Conservation (phyloP, 1,140 invertebrate species). For the Leptonema lineaticorne region DNA sequence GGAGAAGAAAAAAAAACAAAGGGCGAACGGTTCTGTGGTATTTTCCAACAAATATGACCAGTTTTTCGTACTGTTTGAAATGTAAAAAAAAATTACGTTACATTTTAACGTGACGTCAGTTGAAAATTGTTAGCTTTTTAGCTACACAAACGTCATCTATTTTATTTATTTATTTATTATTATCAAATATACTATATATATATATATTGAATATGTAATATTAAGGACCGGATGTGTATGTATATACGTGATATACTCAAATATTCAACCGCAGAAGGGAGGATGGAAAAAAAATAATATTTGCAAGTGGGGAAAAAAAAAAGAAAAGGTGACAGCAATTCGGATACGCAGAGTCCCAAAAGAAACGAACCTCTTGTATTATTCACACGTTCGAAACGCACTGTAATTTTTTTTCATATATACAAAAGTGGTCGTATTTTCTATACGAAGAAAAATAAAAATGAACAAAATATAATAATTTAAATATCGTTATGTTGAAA, state of each 20-base stretch:
- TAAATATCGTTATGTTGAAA: not conserved
- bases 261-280: slow-evolving; percentile 6
- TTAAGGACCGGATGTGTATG: not conserved
- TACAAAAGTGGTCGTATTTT: not conserved
- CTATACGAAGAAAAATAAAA: not conserved
- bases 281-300: not conserved
- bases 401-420: not conserved
- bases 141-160: not conserved
- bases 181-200: not conserved
- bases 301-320: slow-evolving; percentile 18
- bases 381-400: slow-evolving; percentile 4
- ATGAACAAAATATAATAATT: not conserved
- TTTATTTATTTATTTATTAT: not conserved
- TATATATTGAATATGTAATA: too few species aligned
- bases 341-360: not conserved
- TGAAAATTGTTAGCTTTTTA: slow-evolving; percentile 24
- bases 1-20: not conserved
- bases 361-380: not conserved
- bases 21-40: too few species aligned
- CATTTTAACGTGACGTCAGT: slow-evolving; percentile 31
- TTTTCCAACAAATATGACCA: too few species aligned
- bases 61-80: too few species aligned
- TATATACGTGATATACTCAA: not conserved
- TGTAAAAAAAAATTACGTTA: slow-evolving; percentile 18
- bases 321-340: slow-evolving; percentile 17